phyloP scores from a whole-genome alignment of 2,113 vertebrate genomes.

The Cricetomys ansorgei region DNA sequence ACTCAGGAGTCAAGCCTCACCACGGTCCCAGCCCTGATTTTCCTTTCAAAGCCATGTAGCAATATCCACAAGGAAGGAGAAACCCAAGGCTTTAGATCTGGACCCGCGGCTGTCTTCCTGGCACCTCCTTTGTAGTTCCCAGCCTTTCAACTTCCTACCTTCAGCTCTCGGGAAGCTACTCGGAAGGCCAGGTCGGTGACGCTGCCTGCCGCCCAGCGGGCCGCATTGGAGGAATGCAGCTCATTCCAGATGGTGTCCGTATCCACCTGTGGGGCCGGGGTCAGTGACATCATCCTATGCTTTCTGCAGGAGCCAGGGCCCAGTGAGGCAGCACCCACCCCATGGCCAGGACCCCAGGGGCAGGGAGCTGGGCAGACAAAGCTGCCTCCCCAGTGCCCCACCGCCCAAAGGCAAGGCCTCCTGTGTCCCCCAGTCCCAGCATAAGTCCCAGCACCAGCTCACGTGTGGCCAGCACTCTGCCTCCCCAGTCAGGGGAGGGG shows the following conservation, averaged over 20 bases:
- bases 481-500: slow-evolving; percentile 60
- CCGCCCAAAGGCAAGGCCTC: slow-evolving; percentile 81
- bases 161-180: slow-evolving; percentile 93
- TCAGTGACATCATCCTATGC: slow-evolving; percentile 65
- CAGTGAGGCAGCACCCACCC: slow-evolving; percentile 55
- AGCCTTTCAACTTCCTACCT: slow-evolving; percentile 85
- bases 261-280: slow-evolving; percentile 91
- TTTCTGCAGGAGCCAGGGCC: slow-evolving; percentile 29
- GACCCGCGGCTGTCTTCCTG: neutral
- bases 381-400: slow-evolving; percentile 79
- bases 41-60: neutral
- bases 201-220: slow-evolving; percentile 92
- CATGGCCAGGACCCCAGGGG: slow-evolving; percentile 71
- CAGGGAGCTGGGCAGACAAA: slow-evolving; percentile 75
- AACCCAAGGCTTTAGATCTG: no score
- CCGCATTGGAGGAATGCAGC: slow-evolving; percentile 94
- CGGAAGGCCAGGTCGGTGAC: slow-evolving; percentile 94
- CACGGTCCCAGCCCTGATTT: neutral
- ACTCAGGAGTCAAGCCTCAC: neutral
- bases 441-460: slow-evolving; percentile 73
- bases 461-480: slow-evolving; percentile 67
- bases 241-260: slow-evolving; percentile 97
- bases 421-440: slow-evolving; percentile 74
- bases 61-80: neutral
- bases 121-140: accelerated